Evolutionary conservation across 2,888 invertebrate species (phyloP).

Genomic region (Tetragonisca angustula): DNA sequence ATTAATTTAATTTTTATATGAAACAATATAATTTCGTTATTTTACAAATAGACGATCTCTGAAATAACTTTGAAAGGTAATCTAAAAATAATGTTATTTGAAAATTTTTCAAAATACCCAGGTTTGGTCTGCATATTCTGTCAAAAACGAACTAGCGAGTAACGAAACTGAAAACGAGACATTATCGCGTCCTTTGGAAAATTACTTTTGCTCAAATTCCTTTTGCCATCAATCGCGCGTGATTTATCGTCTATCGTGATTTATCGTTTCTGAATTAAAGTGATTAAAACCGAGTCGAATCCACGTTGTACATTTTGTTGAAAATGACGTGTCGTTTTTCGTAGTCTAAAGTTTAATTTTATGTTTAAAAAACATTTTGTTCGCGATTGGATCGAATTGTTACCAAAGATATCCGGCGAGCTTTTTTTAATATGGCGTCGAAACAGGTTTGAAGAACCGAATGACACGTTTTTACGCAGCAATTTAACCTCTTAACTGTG

Average conservation of each 20-base stretch:
- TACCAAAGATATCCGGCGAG: not conserved
- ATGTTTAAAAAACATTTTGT: not conserved
- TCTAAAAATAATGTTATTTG: no score
- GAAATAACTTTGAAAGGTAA: no score
- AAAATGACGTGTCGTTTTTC: not conserved
- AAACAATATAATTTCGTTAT: no score
- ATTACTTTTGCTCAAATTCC: not conserved
- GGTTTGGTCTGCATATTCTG: no score
- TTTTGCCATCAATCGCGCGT: not conserved
- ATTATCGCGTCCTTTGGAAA: not conserved
- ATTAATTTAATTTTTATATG: no score
- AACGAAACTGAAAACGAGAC: not conserved
- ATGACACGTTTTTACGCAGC: not conserved
- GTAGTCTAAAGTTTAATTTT: not conserved
- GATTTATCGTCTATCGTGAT: no score
- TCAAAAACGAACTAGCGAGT: no score
- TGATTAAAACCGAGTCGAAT: constrained; percentile 10
- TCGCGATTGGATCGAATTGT: not conserved
- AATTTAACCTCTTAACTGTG: no score
- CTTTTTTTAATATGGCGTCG: not conserved
- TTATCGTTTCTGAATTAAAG: not conserved
- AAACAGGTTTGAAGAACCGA: not conserved
- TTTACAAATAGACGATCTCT: no score
- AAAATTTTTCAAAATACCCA: no score
- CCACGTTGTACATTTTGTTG: not conserved